phyloP scores from a whole-genome alignment of 2,888 invertebrate species.

The Lasioglossum malachurum region DNA sequence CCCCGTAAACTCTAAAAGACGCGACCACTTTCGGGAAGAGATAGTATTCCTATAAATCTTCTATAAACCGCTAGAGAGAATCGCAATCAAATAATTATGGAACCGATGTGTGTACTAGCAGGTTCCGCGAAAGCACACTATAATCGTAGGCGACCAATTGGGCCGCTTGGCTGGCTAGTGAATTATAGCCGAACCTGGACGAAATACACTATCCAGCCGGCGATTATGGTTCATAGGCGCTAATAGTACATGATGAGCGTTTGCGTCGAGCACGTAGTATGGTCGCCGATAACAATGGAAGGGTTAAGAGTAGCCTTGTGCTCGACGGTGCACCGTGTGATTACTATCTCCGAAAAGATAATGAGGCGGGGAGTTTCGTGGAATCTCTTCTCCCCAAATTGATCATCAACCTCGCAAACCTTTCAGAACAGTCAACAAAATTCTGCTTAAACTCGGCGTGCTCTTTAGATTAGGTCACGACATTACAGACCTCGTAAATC shows the following conservation, averaged over 20 bases:
- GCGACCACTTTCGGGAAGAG: too few species aligned
- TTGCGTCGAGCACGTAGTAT: conserved; percentile 1
- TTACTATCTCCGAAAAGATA: neutral
- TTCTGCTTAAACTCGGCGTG: neutral
- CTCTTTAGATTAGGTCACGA: too few species aligned
- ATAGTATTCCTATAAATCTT: neutral
- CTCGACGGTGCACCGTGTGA: neutral
- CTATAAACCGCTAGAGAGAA: neutral
- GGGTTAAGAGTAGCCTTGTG: neutral
- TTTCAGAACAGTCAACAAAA: neutral
- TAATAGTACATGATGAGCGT: conserved; percentile 1
- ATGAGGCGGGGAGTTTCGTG: neutral
- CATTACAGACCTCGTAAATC: too few species aligned
- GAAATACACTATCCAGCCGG: neutral
- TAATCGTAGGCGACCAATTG: neutral
- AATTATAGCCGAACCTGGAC: conserved; percentile 2
- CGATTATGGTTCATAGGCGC: neutral
- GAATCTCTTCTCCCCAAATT: neutral
- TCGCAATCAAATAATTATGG: neutral
- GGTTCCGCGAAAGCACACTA: neutral
- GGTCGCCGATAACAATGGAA: neutral
- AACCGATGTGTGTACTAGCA: neutral
- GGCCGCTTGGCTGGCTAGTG: neutral
- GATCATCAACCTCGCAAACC: neutral
- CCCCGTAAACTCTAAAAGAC: too few species aligned